phyloP scores from a whole-genome alignment of 92 coral and sea anemone species.

The Ricordea florida region DNA sequence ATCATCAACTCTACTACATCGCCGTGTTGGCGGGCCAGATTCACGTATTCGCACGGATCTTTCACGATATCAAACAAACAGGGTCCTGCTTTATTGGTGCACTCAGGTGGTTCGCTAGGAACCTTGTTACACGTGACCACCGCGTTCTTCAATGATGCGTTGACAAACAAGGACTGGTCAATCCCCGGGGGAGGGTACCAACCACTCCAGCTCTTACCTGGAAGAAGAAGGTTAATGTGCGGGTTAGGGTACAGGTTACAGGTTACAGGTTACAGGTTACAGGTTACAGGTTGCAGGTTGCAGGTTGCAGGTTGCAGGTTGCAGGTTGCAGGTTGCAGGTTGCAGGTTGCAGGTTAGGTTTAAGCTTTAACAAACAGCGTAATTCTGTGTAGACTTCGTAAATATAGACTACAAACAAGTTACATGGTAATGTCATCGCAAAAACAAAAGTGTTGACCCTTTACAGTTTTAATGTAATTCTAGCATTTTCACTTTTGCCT shows the following conservation, averaged over 20 bases:
- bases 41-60: constrained; percentile 83
- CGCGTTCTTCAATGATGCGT: constrained; percentile 65
- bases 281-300: no score
- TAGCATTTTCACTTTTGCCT: no score
- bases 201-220: constrained; percentile 70
- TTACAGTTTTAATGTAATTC: no score
- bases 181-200: constrained; percentile 82
- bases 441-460: no score
- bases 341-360: no score
- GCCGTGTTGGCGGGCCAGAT: constrained; percentile 56
- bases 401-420: no score
- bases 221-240: not conserved
- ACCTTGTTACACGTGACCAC: constrained; percentile 68
- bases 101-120: constrained; percentile 39
- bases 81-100: constrained; percentile 63
- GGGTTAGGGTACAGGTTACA: no score
- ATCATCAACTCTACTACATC: constrained; percentile 53
- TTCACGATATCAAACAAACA: constrained; percentile 67
- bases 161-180: constrained; percentile 19
- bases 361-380: no score
- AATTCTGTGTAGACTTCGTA: no score
- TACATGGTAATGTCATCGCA: no score
- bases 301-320: no score
- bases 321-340: no score
- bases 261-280: not conserved